Evolutionary conservation across 1,140 invertebrate species (phyloP).

Genomic region (Drosophila ercepeae): DNA sequence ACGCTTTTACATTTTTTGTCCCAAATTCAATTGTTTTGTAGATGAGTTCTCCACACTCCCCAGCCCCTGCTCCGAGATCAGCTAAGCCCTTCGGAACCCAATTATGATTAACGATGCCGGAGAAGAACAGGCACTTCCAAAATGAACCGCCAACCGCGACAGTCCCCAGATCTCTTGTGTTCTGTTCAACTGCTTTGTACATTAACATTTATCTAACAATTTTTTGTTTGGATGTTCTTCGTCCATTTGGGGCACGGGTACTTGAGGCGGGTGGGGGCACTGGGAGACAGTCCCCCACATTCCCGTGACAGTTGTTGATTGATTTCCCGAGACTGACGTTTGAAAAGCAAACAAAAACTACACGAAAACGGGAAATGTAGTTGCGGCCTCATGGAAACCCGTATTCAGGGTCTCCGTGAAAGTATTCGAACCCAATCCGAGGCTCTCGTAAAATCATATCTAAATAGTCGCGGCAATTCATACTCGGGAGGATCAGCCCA

Average conservation of each 20-base stretch:
- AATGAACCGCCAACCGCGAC: constrained; percentile 50
- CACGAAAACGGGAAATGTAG: constrained; percentile 44
- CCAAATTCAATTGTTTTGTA: not conserved
- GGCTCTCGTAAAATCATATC: constrained; percentile 4
- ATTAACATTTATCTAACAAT: constrained; percentile 48
- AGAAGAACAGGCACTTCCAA: constrained; percentile 35
- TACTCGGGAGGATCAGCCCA: not conserved
- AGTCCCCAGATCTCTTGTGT: constrained; percentile 56
- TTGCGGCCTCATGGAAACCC: constrained; percentile 8
- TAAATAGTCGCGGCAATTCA: constrained; percentile 20
- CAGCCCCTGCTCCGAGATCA: constrained; percentile 8
- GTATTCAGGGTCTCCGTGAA: not conserved
- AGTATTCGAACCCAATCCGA: not conserved
- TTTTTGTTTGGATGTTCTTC: constrained; percentile 20
- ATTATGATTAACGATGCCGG: constrained; percentile 72
- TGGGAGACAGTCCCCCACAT: constrained; percentile 52
- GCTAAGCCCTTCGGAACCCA: constrained; percentile 58
- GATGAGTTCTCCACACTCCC: not conserved
- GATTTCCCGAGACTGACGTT: constrained; percentile 68
- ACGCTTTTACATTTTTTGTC: constrained; percentile 3
- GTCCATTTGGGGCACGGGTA: constrained; percentile 22
- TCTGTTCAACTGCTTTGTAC: constrained; percentile 48
- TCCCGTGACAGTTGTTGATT: constrained; percentile 72
- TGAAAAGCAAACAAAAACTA: constrained; percentile 60
- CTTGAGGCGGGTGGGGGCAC: constrained; percentile 15